These are phyloP conservation scores for Nephotettix cincticeps DNA, from an alignment of 1,140 invertebrate genomes.

Conservation along the genomic window DNA sequence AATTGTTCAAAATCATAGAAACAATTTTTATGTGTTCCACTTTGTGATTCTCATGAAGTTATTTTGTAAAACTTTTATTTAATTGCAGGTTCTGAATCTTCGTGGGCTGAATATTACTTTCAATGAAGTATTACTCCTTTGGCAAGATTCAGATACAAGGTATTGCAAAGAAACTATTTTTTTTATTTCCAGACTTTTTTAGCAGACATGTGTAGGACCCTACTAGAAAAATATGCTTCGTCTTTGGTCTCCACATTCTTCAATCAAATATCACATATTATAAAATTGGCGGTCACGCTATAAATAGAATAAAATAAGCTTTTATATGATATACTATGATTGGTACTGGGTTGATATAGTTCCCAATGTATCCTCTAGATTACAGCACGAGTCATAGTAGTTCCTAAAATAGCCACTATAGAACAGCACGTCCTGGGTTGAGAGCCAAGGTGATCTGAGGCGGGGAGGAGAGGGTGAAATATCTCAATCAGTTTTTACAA, in stretches of 20 bases:
- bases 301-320: background rate
- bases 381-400: too few species aligned
- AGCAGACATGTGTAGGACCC: background rate
- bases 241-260: background rate
- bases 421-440: too few species aligned
- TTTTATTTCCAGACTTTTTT: background rate
- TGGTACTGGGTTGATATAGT: too few species aligned
- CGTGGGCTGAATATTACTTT: conserved; percentile 6
- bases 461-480: too few species aligned
- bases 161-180: background rate
- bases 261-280: background rate
- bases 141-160: background rate
- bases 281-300: background rate
- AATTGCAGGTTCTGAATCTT: background rate
- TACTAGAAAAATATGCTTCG: background rate
- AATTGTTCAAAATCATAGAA: background rate
- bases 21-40: background rate
- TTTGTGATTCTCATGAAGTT: too few species aligned
- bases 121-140: conserved; percentile 17
- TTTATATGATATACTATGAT: background rate
- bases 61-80: too few species aligned
- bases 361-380: too few species aligned
- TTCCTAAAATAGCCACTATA: too few species aligned
- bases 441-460: too few species aligned
- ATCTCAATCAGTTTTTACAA: too few species aligned